Evolutionary conservation across 2,888 invertebrate genomes (phyloP).

Genomic region (Apotomis turbidana): DNA sequence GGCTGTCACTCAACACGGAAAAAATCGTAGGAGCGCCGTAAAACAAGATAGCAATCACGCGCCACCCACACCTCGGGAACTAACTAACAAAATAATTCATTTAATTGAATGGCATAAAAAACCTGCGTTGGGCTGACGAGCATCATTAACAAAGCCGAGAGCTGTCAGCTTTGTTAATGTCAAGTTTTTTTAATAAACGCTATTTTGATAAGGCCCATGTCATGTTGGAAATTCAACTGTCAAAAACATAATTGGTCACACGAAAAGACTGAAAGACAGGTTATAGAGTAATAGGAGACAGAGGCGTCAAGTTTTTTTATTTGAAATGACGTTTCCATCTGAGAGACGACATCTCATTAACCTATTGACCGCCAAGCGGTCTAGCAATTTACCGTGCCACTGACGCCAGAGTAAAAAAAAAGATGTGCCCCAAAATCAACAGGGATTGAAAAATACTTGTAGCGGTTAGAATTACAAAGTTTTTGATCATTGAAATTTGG

Average conservation of each 20-base stretch:
- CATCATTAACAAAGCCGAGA: slow-evolving; percentile 80
- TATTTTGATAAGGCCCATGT: slow-evolving; percentile 86
- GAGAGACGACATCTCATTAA: slow-evolving; percentile 23
- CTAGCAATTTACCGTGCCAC: too few species aligned
- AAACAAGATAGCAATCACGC: slow-evolving; percentile 69
- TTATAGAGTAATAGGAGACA: slow-evolving; percentile 63
- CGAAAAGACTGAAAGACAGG: slow-evolving; percentile 68
- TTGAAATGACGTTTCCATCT: not conserved
- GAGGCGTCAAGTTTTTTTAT: slow-evolving; percentile 49
- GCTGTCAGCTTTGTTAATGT: slow-evolving; percentile 81
- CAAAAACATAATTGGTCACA: slow-evolving; percentile 83
- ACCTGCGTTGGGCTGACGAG: slow-evolving; percentile 61
- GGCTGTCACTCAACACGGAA: slow-evolving; percentile 72
- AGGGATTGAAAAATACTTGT: too few species aligned
- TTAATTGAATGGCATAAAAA: slow-evolving; percentile 70
- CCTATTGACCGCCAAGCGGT: too few species aligned
- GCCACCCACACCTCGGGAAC: slow-evolving; percentile 67
- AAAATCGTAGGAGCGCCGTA: slow-evolving; percentile 59
- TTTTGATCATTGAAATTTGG: too few species aligned
- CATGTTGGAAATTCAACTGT: slow-evolving; percentile 84
- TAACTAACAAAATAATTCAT: slow-evolving; percentile 72
- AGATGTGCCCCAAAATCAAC: too few species aligned
- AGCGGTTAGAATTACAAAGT: too few species aligned
- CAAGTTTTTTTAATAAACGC: slow-evolving; percentile 81
- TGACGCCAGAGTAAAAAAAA: too few species aligned